Percentiles rank a stretch among this genome's conserved stretches.
These are phyloP conservation scores for Epistrophe grossulariae DNA, from an alignment of 2,888 invertebrate species.

Conservation along the genomic window DNA sequence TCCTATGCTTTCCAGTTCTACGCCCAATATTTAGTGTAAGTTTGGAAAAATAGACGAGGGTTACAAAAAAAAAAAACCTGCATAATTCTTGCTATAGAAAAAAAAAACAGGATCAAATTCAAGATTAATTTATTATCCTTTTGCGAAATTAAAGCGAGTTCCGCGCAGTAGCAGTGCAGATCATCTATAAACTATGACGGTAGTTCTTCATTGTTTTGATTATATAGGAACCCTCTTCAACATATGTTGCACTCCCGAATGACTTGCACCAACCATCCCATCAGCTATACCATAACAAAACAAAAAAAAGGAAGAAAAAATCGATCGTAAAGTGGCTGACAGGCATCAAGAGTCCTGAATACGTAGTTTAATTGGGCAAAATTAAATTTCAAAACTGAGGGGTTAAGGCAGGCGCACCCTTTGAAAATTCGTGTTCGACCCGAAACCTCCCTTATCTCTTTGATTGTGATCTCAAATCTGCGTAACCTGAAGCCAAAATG, in stretches of 20 bases:
- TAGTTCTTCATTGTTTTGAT: constrained; percentile 71
- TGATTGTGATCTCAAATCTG: constrained; percentile 40
- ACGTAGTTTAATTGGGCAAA: constrained; percentile 68
- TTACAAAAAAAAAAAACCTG: constrained; percentile 50
- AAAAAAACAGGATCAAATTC: constrained; percentile 62
- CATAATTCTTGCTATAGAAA: constrained; percentile 45
- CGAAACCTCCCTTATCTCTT: constrained; percentile 66
- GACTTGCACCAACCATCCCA: constrained; percentile 48
- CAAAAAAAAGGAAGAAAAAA: constrained; percentile 28
- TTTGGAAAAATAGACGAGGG: constrained; percentile 49
- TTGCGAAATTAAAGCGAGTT: constrained; percentile 36
- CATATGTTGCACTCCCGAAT: constrained; percentile 69
- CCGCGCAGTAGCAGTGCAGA: constrained; percentile 31
- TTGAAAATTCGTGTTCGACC: constrained; percentile 36
- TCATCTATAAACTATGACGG: constrained; percentile 39
- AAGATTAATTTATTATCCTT: constrained; percentile 74
- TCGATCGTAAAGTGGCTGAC: constrained; percentile 72
- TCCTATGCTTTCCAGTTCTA: constrained; percentile 41
- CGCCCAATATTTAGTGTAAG: constrained; percentile 41
- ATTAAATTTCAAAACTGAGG: constrained; percentile 65
- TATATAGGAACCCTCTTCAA: constrained; percentile 62
- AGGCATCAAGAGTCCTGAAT: constrained; percentile 65
- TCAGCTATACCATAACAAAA: neutral
- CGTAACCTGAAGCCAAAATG: constrained; percentile 68
- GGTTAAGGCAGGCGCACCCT: constrained; percentile 54